Evolutionary conservation across 2,113 vertebrate genomes (phyloP).

Genomic region (Recurvirostra avosetta): DNA sequence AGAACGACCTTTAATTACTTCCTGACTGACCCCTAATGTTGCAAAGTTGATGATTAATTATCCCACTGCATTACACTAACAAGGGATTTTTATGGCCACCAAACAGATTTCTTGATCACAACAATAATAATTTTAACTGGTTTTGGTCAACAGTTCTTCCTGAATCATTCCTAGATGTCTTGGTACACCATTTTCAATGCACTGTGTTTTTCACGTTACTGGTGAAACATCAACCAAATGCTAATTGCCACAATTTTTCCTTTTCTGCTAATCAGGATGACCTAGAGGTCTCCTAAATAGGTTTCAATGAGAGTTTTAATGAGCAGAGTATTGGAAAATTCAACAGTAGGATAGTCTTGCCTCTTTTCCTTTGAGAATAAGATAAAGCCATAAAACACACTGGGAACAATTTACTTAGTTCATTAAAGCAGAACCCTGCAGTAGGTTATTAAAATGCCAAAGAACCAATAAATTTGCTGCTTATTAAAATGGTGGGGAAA

Average conservation of each 20-base stretch:
- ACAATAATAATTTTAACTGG: not conserved
- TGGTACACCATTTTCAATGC: not conserved
- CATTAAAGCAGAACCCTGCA: slow-evolving; percentile 76
- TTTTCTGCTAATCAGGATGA: slow-evolving; percentile 85
- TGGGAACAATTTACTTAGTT: slow-evolving; percentile 79
- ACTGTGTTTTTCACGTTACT: slow-evolving; percentile 59
- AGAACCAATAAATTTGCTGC: slow-evolving; percentile 72
- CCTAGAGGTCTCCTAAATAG: slow-evolving; percentile 74
- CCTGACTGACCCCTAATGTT: not conserved
- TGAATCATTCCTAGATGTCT: not conserved
- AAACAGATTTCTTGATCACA: not conserved
- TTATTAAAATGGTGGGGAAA: slow-evolving; percentile 76
- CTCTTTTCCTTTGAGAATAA: slow-evolving; percentile 77
- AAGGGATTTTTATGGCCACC: not conserved
- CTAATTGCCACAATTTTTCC: slow-evolving; percentile 81
- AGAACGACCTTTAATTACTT: slow-evolving; percentile 1
- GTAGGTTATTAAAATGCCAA: slow-evolving; percentile 72
- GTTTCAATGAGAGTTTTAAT: slow-evolving; percentile 72
- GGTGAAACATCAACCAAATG: slow-evolving; percentile 81
- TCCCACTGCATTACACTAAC: not conserved
- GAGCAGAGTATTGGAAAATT: slow-evolving; percentile 75
- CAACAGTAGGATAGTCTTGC: slow-evolving; percentile 62
- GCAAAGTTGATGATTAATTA: slow-evolving; percentile 46
- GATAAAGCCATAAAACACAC: slow-evolving; percentile 65
- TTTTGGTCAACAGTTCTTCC: not conserved